Percentiles rank a stretch among this genome's conserved stretches.
phyloP scores from a whole-genome alignment of 2,113 vertebrate species.

The Pristiophorus japonicus region DNA sequence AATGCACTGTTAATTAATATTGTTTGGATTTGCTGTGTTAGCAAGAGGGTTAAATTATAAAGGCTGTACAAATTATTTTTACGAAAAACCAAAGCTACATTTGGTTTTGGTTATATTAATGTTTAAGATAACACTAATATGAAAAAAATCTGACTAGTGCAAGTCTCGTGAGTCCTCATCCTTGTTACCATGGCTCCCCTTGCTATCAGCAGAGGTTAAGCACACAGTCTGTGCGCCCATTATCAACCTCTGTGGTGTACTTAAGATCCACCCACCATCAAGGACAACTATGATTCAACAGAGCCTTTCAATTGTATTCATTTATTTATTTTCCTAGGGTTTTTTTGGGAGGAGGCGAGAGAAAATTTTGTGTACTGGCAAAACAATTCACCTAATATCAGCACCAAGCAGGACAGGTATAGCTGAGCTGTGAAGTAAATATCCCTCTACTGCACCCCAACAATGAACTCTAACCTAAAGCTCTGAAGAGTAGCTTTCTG shows the following conservation, averaged over 20 bases:
- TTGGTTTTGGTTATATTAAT: not conserved
- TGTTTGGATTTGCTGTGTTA: not conserved
- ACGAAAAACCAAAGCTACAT: not conserved
- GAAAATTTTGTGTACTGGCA: not conserved
- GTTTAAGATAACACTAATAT: not conserved
- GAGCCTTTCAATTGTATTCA: not conserved
- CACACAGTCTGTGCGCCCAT: not conserved
- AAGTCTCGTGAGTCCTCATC: not conserved
- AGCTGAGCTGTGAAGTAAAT: not conserved
- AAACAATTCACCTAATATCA: not conserved
- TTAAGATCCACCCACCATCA: not conserved
- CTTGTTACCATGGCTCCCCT: slow-evolving; percentile 8
- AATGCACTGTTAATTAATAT: not conserved
- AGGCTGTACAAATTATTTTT: not conserved
- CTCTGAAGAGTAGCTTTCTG: not conserved
- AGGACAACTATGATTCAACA: not conserved
- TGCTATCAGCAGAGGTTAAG: not conserved
- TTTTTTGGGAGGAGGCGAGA: not conserved
- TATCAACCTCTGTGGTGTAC: not conserved
- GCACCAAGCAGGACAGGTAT: not conserved
- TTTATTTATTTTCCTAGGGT: not conserved
- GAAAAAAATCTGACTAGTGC: not conserved
- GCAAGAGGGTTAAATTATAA: not conserved
- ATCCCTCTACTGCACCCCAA: not conserved
- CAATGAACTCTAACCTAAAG: not conserved